Evolutionary conservation across 2,888 invertebrate genomes (phyloP).

Genomic region (Pollenia amentaria): DNA sequence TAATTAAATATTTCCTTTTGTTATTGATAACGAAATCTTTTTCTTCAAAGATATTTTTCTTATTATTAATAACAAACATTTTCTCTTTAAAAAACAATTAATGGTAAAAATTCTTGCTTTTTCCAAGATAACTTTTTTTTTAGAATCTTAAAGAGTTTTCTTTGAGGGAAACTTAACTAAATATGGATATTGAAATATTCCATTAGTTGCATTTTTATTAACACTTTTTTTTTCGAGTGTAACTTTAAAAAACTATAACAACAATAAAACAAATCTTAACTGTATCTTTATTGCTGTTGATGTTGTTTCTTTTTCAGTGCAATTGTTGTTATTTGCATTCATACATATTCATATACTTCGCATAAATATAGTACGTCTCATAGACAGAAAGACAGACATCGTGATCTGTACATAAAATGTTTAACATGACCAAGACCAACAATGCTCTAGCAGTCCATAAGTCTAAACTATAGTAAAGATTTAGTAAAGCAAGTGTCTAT

Average conservation of each 20-base stretch:
- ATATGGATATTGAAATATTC: too few relatives aligned
- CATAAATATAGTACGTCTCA: conserved; percentile 7
- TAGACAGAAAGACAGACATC: conserved; percentile 30
- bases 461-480: conserved; percentile 58
- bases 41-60: too few relatives aligned
- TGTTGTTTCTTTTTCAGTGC: conserved; percentile 21
- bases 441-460: conserved; percentile 47
- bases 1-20: too few relatives aligned
- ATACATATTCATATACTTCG: conserved; percentile 54
- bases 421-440: conserved; percentile 62
- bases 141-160: too few relatives aligned
- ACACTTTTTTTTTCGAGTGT: conserved; percentile 4
- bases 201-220: neutral
- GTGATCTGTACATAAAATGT: conserved; percentile 71
- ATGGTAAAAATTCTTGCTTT: too few relatives aligned
- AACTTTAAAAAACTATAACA: conserved; percentile 33
- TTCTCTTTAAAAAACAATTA: too few relatives aligned
- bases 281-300: conserved; percentile 54
- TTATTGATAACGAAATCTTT: too few relatives aligned
- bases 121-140: too few relatives aligned
- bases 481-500: conserved; percentile 72
- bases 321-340: conserved; percentile 29
- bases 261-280: conserved; percentile 69
- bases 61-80: too few relatives aligned
- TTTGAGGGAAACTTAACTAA: too few relatives aligned